Conservation (phyloP, 2,797 vertebrate species). For the Lagocephalus sceleratus region DNA sequence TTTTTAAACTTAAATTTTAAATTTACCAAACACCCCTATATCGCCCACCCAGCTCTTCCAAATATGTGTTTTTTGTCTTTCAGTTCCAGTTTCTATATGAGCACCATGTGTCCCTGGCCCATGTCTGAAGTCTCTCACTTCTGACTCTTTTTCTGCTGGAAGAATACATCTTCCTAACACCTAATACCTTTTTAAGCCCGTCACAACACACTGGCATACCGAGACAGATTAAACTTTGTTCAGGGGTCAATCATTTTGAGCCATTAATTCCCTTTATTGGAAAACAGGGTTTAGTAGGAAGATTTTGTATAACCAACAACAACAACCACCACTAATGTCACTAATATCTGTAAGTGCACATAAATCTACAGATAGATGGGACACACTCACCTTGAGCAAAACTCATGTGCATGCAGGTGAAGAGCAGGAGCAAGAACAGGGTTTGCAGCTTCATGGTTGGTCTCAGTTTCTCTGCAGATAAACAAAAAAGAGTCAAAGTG, state of each 20-base stretch:
- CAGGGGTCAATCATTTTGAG: conserved; percentile 1
- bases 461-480: conserved; percentile 22
- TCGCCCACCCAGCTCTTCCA: too few species aligned
- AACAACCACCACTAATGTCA: neutral
- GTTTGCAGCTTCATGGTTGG: conserved; percentile 65
- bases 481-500: conserved; percentile 10
- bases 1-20: too few species aligned
- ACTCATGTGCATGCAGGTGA: conserved; percentile 67
- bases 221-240: conserved; percentile 1
- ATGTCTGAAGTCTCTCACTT: too few species aligned
- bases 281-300: conserved; percentile 3
- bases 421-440: conserved; percentile 62
- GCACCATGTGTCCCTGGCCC: too few species aligned
- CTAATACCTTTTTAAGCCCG: neutral
- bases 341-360: too few species aligned
- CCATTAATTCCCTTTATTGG: neutral
- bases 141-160: too few species aligned
- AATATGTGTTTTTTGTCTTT: too few species aligned
- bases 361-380: neutral
- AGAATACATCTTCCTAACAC: too few species aligned
- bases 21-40: too few species aligned
- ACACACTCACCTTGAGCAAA: conserved; percentile 70
- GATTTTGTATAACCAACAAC: neutral
- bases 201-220: conserved; percentile 3
- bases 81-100: too few species aligned